Evolutionary conservation across 1,140 invertebrate species (phyloP).

Genomic region (Geopemphigus sp.): DNA sequence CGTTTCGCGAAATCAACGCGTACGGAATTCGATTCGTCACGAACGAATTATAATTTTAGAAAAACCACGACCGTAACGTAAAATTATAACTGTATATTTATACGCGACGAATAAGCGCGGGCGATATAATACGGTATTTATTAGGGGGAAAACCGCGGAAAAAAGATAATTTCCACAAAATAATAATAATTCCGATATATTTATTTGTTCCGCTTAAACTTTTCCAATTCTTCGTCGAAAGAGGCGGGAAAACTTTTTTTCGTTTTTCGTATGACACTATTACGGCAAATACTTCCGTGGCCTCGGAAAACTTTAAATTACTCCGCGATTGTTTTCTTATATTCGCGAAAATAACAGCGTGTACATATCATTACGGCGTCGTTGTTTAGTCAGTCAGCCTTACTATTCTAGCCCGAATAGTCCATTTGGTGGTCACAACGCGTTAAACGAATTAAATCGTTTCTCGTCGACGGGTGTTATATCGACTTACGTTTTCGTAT

Average conservation of each 20-base stretch:
- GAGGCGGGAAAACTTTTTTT: constrained; percentile 1
- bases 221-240: not conserved
- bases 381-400: not conserved
- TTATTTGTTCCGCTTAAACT: not conserved
- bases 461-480: not conserved
- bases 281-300: not conserved
- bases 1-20: not conserved
- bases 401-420: not conserved
- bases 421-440: not conserved
- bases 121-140: not conserved
- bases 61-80: not conserved
- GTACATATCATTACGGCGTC: constrained; percentile 7
- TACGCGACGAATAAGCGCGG: not conserved
- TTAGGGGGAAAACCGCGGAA: too few species aligned
- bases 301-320: constrained; percentile 34
- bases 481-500: too few species aligned
- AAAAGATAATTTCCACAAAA: not conserved
- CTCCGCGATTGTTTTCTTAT: constrained; percentile 28
- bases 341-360: not conserved
- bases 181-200: not conserved
- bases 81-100: not conserved
- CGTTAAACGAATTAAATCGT: not conserved
- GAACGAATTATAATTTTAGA: not conserved
- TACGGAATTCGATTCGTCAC: not conserved
- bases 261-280: not conserved